phyloP scores from a whole-genome alignment of 2,113 vertebrate species.

The Zosterops borbonicus region DNA sequence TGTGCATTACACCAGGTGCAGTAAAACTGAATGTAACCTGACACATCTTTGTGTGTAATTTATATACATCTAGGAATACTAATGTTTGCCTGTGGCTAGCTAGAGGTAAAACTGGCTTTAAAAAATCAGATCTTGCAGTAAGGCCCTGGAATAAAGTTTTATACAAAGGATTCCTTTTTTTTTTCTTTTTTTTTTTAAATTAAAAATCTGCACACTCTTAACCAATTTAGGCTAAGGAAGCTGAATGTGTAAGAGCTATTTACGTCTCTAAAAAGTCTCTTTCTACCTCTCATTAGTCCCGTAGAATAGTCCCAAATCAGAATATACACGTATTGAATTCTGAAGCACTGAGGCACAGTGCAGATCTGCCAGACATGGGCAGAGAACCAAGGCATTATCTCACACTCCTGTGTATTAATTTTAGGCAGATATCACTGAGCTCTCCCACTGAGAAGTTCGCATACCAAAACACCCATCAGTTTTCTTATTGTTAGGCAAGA shows the following conservation, averaged over 20 bases:
- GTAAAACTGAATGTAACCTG: not conserved
- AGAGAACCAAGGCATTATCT: conserved; percentile 5
- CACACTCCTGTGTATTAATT: not conserved
- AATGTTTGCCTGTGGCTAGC: not conserved
- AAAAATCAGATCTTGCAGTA: fast-evolving
- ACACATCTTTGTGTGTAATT: not conserved
- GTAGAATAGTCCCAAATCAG: not conserved
- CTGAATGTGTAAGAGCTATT: not conserved
- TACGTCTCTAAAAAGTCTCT: not conserved
- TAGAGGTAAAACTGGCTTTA: not conserved
- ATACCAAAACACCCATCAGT: conserved; percentile 5
- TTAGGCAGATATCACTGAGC: not conserved
- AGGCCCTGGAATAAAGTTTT: not conserved
- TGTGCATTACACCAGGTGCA: not conserved
- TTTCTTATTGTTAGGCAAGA: conserved; percentile 17
- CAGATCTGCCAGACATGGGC: not conserved
- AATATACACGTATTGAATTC: not conserved
- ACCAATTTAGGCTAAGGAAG: not conserved
- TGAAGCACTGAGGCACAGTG: not conserved
- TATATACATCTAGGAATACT: not conserved
- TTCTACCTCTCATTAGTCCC: not conserved
- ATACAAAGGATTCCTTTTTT: not conserved
- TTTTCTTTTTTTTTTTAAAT: not conserved
- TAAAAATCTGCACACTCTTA: not conserved
- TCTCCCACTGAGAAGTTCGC: not conserved